Conservation (phyloP, 2,888 invertebrate genomes). For the Oscheius onirici region DNA sequence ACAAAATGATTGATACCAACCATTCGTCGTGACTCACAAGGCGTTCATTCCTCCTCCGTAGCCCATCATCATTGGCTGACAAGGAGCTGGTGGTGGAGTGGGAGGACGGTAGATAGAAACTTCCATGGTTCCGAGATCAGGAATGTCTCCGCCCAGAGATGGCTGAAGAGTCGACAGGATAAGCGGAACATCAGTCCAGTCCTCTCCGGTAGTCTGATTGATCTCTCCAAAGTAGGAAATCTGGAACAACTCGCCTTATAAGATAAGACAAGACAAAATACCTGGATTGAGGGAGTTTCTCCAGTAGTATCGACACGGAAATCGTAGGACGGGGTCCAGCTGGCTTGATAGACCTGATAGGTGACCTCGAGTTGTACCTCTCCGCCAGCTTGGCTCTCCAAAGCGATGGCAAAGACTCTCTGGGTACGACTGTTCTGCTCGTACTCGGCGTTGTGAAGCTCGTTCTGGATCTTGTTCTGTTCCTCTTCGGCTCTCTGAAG, state of each 20-base stretch:
- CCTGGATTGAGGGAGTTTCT: constrained; percentile 54
- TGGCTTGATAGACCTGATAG: constrained; percentile 59
- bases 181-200: constrained; percentile 66
- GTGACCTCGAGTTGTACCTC: constrained; percentile 44
- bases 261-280: neutral
- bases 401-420: constrained; percentile 42
- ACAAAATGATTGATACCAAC: no score
- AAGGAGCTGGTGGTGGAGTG: neutral
- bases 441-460: constrained; percentile 29
- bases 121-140: constrained; percentile 62
- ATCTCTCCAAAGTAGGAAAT: constrained; percentile 72
- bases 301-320: constrained; percentile 71
- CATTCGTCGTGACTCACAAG: neutral
- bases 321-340: constrained; percentile 66
- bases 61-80: neutral
- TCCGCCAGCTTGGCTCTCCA: constrained; percentile 39
- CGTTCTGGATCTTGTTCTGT: constrained; percentile 31
- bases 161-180: constrained; percentile 66
- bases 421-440: neutral
- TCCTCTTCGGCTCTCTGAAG: constrained; percentile 31
- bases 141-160: constrained; percentile 59
- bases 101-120: constrained; percentile 27
- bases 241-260: constrained; percentile 33
- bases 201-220: constrained; percentile 72
- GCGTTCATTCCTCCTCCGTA: constrained; percentile 1